These are phyloP conservation scores for Lathronympha strigana DNA, from an alignment of 2,888 invertebrate species.

Conservation along the genomic window DNA sequence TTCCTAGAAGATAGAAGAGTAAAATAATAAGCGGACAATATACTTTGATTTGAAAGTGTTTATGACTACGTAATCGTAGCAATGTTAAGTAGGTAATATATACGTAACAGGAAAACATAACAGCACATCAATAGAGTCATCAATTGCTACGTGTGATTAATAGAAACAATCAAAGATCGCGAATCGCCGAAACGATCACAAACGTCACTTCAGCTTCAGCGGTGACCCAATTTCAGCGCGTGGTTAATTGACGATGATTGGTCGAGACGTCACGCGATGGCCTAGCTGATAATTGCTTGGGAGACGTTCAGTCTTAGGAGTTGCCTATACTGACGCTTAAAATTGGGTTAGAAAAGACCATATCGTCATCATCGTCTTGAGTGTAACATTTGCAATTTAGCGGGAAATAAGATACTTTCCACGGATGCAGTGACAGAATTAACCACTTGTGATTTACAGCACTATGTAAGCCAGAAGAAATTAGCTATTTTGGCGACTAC, in stretches of 20 bases:
- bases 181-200: constrained; percentile 6
- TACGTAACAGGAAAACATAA: constrained; percentile 7
- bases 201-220: constrained; percentile 50
- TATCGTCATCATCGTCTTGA: too few relatives aligned
- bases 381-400: too few relatives aligned
- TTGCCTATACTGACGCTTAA: constrained; percentile 8
- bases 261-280: constrained; percentile 58
- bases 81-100: background rate
- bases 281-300: constrained; percentile 39
- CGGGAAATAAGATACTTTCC: too few relatives aligned
- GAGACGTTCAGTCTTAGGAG: constrained; percentile 18
- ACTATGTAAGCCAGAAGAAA: too few relatives aligned
- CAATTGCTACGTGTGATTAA: constrained; percentile 8
- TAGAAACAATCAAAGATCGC: constrained; percentile 4
- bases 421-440: too few relatives aligned
- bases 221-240: constrained; percentile 68
- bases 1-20: too few relatives aligned
- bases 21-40: too few relatives aligned
- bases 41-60: too few relatives aligned
- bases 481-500: too few relatives aligned
- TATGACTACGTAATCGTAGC: too few relatives aligned
- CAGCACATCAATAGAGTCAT: background rate
- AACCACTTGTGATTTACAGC: too few relatives aligned
- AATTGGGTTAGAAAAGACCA: background rate
- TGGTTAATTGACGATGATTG: constrained; percentile 71